These are phyloP conservation scores for Diadumene lineata DNA, from an alignment of 92 coral and sea anemone species.

Conservation along the genomic window DNA sequence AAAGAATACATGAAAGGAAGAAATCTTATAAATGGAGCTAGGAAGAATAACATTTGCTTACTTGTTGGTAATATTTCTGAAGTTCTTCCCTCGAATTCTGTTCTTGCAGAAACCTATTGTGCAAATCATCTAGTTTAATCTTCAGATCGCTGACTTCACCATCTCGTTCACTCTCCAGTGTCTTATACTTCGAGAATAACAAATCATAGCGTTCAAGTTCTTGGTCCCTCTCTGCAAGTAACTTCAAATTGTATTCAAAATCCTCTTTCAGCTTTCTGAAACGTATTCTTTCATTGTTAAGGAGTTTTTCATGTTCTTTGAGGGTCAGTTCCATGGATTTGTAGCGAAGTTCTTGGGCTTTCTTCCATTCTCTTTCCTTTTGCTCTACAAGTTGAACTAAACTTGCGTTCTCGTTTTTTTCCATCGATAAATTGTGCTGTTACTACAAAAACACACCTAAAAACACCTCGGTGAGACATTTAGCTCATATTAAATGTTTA, in stretches of 20 bases:
- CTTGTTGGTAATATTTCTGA: slow-evolving; percentile 87
- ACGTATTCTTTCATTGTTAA: slow-evolving; percentile 75
- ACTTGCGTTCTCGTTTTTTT: neutral
- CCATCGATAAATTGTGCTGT: slow-evolving; percentile 11
- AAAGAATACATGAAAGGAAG: too few relatives aligned
- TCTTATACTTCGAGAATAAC: slow-evolving; percentile 67
- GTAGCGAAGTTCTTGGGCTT: slow-evolving; percentile 76
- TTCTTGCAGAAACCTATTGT: slow-evolving; percentile 64
- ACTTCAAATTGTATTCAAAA: slow-evolving; percentile 87
- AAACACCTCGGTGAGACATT: neutral
- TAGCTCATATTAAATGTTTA: neutral
- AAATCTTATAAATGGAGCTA: too few relatives aligned
- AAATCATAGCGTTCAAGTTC: slow-evolving; percentile 84
- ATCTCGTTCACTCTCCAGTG: slow-evolving; percentile 58
- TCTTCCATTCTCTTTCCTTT: slow-evolving; percentile 96
- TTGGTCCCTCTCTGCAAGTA: slow-evolving; percentile 79
- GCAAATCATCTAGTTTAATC: slow-evolving; percentile 82
- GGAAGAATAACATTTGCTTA: slow-evolving; percentile 7
- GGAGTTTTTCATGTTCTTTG: slow-evolving; percentile 66
- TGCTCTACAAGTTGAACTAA: slow-evolving; percentile 76
- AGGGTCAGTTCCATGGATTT: slow-evolving; percentile 68
- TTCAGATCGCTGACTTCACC: slow-evolving; percentile 91
- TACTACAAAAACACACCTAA: neutral
- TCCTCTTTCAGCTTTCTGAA: slow-evolving; percentile 91
- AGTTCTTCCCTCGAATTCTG: slow-evolving; percentile 79